Percentiles rank a stretch among this genome's conserved stretches.
phyloP scores from a whole-genome alignment of 2,888 invertebrate species.

The Ametastegia equiseti region DNA sequence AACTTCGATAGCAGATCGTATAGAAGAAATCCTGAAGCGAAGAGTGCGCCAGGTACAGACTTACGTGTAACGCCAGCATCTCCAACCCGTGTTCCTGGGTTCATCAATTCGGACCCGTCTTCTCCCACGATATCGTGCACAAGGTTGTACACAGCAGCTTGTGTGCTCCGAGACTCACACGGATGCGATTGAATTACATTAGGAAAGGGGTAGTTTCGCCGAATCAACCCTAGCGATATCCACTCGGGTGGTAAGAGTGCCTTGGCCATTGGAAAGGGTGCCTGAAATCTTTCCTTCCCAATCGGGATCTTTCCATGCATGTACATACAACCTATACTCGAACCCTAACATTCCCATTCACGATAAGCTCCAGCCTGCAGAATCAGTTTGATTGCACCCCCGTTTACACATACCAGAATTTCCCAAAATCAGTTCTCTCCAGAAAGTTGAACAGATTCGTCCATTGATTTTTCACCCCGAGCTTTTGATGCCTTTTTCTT shows the following conservation, averaged over 20 bases:
- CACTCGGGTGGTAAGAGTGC: slow-evolving; percentile 47
- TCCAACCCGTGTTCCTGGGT: slow-evolving; percentile 59
- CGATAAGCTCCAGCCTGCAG: not conserved
- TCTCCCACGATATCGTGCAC: slow-evolving; percentile 49
- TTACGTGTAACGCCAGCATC: slow-evolving; percentile 31
- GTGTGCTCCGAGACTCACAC: not conserved
- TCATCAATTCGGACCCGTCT: slow-evolving; percentile 62
- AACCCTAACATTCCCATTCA: slow-evolving; percentile 2
- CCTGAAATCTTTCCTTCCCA: not conserved
- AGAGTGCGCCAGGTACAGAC: not conserved
- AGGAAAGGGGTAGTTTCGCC: slow-evolving; percentile 62
- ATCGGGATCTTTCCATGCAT: not conserved
- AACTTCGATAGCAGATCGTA: slow-evolving; percentile 11
- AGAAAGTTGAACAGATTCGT: too few species aligned
- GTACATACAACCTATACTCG: not conserved
- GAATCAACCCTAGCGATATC: slow-evolving; percentile 59
- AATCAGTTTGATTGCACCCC: not conserved
- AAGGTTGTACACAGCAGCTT: slow-evolving; percentile 3
- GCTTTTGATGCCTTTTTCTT: not conserved
- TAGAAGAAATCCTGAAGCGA: not conserved
- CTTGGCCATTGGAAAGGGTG: not conserved
- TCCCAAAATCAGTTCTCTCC: too few species aligned
- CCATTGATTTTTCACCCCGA: not conserved
- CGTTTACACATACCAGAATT: too few species aligned
- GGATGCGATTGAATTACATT: slow-evolving; percentile 61